phyloP scores from a whole-genome alignment of 2,113 vertebrate species.

The Cheilinus undulatus region DNA sequence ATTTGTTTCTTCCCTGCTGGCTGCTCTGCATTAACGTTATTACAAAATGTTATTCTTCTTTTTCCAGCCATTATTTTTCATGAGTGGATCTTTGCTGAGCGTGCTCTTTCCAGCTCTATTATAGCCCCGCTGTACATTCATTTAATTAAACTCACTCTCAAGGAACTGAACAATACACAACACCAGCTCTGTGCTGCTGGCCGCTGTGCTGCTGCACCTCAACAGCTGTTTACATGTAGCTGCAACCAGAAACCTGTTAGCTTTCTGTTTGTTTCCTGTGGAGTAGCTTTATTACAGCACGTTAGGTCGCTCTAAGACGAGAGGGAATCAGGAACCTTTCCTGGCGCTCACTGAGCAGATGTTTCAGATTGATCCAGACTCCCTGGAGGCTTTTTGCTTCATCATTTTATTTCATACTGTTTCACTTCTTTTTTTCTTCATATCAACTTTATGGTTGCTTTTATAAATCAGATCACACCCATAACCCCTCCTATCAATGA shows the following conservation, averaged over 20 bases:
- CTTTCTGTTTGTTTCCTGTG: neutral
- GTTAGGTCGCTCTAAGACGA: too few species aligned
- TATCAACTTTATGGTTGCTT: too few species aligned
- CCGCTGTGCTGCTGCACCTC: slow-evolving; percentile 17
- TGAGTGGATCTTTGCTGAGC: slow-evolving; percentile 5
- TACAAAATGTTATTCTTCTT: slow-evolving; percentile 32
- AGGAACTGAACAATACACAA: slow-evolving; percentile 19
- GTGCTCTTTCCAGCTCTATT: slow-evolving; percentile 4
- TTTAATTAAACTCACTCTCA: slow-evolving; percentile 35
- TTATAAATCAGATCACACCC: slow-evolving; percentile 21
- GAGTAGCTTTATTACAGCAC: neutral
- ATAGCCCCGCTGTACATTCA: neutral
- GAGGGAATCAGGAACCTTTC: too few species aligned
- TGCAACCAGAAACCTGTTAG: neutral
- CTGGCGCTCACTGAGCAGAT: too few species aligned
- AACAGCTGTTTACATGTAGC: slow-evolving; percentile 5
- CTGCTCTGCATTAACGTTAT: slow-evolving; percentile 30
- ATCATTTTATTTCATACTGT: too few species aligned
- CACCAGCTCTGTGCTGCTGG: neutral
- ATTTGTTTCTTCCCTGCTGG: slow-evolving; percentile 36
- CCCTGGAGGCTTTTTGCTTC: too few species aligned
- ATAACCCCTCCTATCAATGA: slow-evolving; percentile 28
- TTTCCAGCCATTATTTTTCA: slow-evolving; percentile 8
- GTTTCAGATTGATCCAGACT: too few species aligned
- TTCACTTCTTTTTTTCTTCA: too few species aligned